Conservation (phyloP, 2,113 vertebrate genomes). For the Cephalopterus ornatus region DNA sequence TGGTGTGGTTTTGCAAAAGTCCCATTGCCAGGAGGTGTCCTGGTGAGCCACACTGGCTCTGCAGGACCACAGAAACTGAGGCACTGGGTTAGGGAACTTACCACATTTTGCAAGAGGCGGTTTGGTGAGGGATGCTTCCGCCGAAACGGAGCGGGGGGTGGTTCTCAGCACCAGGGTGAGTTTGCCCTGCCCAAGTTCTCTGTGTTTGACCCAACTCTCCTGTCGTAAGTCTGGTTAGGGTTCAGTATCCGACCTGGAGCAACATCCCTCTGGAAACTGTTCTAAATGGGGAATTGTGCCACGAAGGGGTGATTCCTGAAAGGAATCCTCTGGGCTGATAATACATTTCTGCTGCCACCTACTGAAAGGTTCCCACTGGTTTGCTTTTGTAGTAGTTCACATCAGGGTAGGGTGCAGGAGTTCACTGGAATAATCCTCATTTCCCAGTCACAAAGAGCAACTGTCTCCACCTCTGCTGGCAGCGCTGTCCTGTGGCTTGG, state of each 20-base stretch:
- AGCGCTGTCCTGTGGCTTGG: not conserved
- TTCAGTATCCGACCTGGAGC: not conserved
- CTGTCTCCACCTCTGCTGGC: not conserved
- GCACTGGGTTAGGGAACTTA: not conserved
- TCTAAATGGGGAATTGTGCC: not conserved
- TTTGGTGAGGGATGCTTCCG: not conserved
- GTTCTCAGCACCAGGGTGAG: not conserved
- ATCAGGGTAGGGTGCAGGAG: not conserved
- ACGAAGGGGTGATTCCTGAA: not conserved
- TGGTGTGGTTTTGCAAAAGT: not conserved
- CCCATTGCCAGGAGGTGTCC: not conserved
- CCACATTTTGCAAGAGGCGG: not conserved
- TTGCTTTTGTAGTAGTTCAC: not conserved
- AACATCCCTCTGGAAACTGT: not conserved
- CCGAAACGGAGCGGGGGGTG: not conserved
- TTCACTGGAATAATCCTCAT: not conserved
- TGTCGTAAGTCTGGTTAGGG: not conserved
- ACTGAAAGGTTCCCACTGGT: not conserved
- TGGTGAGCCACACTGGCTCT: not conserved
- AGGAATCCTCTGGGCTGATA: not conserved
- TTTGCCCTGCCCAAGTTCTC: not conserved
- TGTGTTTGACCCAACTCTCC: not conserved
- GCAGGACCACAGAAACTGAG: not conserved
- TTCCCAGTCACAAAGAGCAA: not conserved
- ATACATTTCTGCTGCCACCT: slow-evolving; percentile 52